phyloP scores from a whole-genome alignment of 1,140 invertebrate species.

The Drosophila asahinai region DNA sequence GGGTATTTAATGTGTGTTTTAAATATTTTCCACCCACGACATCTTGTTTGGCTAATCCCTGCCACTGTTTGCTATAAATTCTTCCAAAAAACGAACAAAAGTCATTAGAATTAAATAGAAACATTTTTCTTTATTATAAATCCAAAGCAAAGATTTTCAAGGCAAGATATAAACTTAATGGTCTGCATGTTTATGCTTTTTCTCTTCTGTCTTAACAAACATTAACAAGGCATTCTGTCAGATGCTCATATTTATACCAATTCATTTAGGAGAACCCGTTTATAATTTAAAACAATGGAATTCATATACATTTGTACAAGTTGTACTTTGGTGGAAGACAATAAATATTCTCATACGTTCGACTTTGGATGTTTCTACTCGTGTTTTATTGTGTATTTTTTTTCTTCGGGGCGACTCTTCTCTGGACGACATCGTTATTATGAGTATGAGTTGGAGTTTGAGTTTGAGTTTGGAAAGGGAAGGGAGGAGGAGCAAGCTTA shows the following conservation, averaged over 20 bases:
- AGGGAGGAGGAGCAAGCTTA: constrained; percentile 7
- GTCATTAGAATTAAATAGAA: constrained; percentile 6
- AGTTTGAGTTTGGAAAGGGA: not conserved
- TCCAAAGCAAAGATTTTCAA: constrained; percentile 11
- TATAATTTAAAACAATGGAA: constrained; percentile 53
- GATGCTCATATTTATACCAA: constrained; percentile 47
- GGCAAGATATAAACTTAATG: constrained; percentile 23
- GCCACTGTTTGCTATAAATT: not conserved
- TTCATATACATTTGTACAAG: constrained; percentile 55
- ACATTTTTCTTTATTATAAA: constrained; percentile 31
- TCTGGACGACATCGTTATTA: constrained; percentile 35
- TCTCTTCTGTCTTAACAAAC: constrained; percentile 3
- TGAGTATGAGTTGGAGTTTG: constrained; percentile 3
- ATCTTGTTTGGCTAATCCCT: constrained; percentile 3
- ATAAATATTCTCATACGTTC: constrained; percentile 53
- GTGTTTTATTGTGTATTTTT: constrained; percentile 48
- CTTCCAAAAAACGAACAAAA: not conserved
- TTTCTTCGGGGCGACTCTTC: constrained; percentile 24
- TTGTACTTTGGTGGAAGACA: constrained; percentile 50
- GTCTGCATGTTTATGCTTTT: not conserved
- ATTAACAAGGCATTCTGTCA: constrained; percentile 39
- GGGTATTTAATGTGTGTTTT: not conserved
- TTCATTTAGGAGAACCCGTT: constrained; percentile 42
- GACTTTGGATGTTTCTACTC: constrained; percentile 50
- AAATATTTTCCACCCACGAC: not conserved